Evolutionary conservation across 1,140 invertebrate genomes (phyloP).

Genomic region (Drosophila sproati): DNA sequence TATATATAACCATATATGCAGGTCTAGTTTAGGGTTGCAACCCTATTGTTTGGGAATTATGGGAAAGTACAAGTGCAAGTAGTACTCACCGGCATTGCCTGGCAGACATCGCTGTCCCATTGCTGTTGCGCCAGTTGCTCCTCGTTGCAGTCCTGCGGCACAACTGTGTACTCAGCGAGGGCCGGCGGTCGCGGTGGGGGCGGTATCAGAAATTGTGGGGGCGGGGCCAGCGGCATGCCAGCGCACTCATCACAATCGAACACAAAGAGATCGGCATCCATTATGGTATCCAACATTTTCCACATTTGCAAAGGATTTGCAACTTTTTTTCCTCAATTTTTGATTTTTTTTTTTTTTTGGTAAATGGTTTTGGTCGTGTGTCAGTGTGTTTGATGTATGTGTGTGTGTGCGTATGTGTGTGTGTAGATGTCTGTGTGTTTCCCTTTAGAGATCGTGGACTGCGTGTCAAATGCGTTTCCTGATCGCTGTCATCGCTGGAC

Average conservation of each 20-base stretch:
- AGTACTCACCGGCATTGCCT: conserved; percentile 86
- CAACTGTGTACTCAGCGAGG: conserved; percentile 83
- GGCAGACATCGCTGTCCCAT: conserved; percentile 83
- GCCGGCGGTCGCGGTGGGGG: conserved; percentile 86
- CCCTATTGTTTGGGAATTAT: conserved; percentile 16
- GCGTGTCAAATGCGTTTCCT: conserved; percentile 73
- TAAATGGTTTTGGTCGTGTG: conserved; percentile 19
- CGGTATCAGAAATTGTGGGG: conserved; percentile 87
- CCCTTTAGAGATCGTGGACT: conserved; percentile 37
- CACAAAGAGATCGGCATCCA: conserved; percentile 73
- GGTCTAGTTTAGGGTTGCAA: conserved; percentile 58
- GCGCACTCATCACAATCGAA: conserved; percentile 86
- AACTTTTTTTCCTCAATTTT: neutral
- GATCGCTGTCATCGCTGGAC: conserved; percentile 74
- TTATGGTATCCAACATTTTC: conserved; percentile 78
- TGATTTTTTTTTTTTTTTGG: conserved; percentile 16
- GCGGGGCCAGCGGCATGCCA: conserved; percentile 86
- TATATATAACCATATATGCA: conserved; percentile 30
- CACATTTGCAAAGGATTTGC: conserved; percentile 65
- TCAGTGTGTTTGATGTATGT: conserved; percentile 10
- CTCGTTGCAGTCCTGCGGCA: conserved; percentile 74
- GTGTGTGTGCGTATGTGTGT: conserved; percentile 8
- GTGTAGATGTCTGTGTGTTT: conserved; percentile 11
- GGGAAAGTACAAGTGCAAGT: neutral
- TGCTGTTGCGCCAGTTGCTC: conserved; percentile 77